phyloP scores from a whole-genome alignment of 2,113 vertebrate species.

The Monopterus albus region DNA sequence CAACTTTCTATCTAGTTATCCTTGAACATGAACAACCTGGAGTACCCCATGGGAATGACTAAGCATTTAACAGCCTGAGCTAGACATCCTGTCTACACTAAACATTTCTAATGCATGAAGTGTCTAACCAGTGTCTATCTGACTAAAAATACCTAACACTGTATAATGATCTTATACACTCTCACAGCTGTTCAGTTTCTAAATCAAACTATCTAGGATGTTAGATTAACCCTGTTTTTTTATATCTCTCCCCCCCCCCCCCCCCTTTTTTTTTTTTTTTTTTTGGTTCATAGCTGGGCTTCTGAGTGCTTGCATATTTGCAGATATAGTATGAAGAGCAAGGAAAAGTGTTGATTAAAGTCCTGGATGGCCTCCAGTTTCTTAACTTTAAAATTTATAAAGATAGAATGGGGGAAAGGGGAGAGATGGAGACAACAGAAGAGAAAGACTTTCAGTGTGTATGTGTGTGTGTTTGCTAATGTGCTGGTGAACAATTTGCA shows the following conservation, averaged over 20 bases:
- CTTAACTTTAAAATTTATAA: conserved; percentile 13
- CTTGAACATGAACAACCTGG: too few species aligned
- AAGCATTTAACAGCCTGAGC: too few species aligned
- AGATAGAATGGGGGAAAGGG: not conserved
- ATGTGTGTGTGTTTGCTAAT: not conserved
- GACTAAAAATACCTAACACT: too few species aligned
- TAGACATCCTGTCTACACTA: too few species aligned
- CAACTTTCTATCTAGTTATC: too few species aligned
- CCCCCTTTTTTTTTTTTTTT: not conserved
- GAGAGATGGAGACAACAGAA: not conserved
- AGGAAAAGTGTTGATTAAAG: conserved; percentile 13
- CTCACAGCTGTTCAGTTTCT: not conserved
- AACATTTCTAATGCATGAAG: too few species aligned
- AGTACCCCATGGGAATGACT: too few species aligned
- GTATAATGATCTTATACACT: not conserved
- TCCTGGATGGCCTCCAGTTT: conserved; percentile 12
- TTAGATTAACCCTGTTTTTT: not conserved
- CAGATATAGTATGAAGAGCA: not conserved
- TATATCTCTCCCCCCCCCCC: too few species aligned
- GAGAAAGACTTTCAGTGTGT: not conserved
- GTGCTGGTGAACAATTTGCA: conserved; percentile 3
- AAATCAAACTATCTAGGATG: not conserved
- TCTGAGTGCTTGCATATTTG: not conserved
- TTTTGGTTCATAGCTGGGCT: not conserved
- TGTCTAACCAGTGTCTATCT: too few species aligned